Evolutionary conservation across 2,888 invertebrate species (phyloP), one percentile per base, ranked within the genome.

Genomic region (Clistopyga incitator): DNA sequence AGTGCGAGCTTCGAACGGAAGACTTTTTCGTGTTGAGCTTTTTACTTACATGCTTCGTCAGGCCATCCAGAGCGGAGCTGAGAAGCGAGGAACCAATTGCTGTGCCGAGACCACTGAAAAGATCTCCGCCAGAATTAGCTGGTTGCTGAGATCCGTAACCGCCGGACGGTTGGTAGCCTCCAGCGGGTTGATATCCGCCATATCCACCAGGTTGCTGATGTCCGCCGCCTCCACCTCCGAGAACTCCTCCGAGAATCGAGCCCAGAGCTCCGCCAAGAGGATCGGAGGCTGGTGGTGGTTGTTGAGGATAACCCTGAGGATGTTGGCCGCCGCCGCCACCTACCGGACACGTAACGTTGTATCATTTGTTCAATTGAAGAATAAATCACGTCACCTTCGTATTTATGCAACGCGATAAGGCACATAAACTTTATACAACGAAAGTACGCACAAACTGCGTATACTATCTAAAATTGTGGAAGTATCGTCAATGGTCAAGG

Each of bases 201-300:
- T 81, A 77, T 34, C 92, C 92, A 15, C 90, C 86, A 42, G 90
- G 89, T 61, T 23, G 54, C 75, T 89, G 88, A n/a, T 88, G 86
- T 59, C 88, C 88, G n/a, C 78, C 82, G 54, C 90, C 90, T 34
- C 91, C 90, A 6, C 90, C 90, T 3, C 92, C 92, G 15, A 92
- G 86, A 84, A 93, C 91, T 29, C 90, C 90, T 25, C 92, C 92
- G 10, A 92, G 84, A 68, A 92, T 86, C 0, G 92, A 92, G 65
- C 91, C 91, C 47, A 88, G 50, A 13, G 90, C 86, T 78, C 92
- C 92, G 13, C 89, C 85, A 3, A 92, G 78, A 1, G 90, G 87
- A 81, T 92, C 91, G 18, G 84, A 78, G 15, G 82, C 56, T 4
- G 85, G 86, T 72, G 82, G 82, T 20, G 86, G 87, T 56, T 87